A percentile compares a stretch with the other conserved stretches of the same genome.
Conservation (phyloP, 2,888 invertebrate genomes). For the Julus scandinavius region DNA sequence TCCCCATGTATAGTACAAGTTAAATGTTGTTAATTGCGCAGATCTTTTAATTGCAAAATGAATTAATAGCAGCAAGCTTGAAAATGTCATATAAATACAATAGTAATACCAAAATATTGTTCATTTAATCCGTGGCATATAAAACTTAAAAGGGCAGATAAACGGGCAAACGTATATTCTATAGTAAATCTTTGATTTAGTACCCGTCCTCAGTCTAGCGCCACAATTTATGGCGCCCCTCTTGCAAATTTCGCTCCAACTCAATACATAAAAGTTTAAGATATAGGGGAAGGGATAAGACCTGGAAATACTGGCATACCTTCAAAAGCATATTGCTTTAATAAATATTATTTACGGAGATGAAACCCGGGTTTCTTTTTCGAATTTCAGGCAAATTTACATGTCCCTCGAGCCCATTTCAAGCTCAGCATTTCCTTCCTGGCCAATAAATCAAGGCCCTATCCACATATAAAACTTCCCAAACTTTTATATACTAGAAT, state of each 20-base stretch:
- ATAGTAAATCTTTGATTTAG: constrained; percentile 15
- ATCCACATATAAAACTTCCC: constrained; percentile 10
- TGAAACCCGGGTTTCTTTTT: neutral
- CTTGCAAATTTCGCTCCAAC: neutral
- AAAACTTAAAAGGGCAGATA: neutral
- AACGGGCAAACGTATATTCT: neutral
- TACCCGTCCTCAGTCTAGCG: neutral
- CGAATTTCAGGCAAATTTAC: constrained; percentile 34
- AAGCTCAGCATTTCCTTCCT: constrained; percentile 15
- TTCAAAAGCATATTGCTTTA: constrained; percentile 28
- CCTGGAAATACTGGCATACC: constrained; percentile 3
- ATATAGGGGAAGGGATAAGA: neutral
- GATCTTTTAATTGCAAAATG: no score
- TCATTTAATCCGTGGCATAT: neutral
- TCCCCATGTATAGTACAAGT: no score
- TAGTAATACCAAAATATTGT: neutral
- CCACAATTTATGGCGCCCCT: neutral
- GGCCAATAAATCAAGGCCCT: neutral
- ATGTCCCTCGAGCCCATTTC: constrained; percentile 13
- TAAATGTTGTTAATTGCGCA: no score
- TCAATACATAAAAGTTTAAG: neutral
- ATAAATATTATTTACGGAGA: constrained; percentile 25
- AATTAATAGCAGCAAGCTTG: no score
- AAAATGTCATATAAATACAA: neutral
- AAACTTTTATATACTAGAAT: neutral